Percentiles rank a stretch among this genome's conserved stretches.
Conservation (phyloP, 2,888 invertebrate genomes). For the Stenotaenia linearis region DNA sequence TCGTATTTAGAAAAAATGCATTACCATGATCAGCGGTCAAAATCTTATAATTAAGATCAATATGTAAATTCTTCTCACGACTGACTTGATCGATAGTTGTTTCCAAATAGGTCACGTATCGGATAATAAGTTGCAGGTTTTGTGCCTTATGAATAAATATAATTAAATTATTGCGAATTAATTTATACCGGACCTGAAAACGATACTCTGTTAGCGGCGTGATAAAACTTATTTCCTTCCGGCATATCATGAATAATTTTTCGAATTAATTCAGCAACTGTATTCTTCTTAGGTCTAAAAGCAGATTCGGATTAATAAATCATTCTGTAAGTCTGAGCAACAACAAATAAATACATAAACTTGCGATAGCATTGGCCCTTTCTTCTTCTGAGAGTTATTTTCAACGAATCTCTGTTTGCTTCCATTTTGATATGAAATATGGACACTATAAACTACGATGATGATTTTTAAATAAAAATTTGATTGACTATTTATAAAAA, state of each 20-base stretch:
- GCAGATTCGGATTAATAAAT: neutral
- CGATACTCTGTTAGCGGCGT: neutral
- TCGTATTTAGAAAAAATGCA: neutral
- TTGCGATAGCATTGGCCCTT: no score
- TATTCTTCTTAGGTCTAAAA: neutral
- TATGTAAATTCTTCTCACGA: neutral
- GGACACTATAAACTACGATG: no score
- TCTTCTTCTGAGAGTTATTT: no score
- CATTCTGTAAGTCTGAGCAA: no score
- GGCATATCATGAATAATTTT: neutral
- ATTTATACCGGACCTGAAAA: no score
- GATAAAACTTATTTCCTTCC: neutral
- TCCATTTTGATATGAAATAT: neutral
- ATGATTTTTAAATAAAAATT: no score
- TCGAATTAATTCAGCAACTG: neutral
- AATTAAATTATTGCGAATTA: neutral
- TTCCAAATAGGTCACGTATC: neutral
- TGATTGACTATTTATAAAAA: no score
- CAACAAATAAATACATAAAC: neutral
- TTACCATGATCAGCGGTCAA: neutral
- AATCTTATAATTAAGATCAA: neutral
- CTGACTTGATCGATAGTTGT: neutral
- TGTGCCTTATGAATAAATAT: neutral
- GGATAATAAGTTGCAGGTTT: neutral
- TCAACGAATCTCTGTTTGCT: neutral